Conservation (phyloP, 1,140 invertebrate species). For the Chironomus striatipennis region DNA sequence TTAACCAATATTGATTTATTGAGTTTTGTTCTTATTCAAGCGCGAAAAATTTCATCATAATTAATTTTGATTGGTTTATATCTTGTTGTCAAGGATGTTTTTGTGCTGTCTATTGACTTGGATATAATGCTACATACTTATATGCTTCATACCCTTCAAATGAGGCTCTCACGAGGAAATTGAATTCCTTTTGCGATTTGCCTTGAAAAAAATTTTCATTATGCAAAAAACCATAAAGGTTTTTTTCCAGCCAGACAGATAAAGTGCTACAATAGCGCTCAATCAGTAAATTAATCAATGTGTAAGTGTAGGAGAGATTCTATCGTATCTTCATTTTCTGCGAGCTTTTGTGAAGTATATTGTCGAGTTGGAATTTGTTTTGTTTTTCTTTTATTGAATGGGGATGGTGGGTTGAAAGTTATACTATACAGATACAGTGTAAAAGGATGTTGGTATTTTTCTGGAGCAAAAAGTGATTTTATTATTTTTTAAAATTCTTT, state of each 20-base stretch:
- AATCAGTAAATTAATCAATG: neutral
- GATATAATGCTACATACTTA: too few relatives aligned
- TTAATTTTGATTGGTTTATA: neutral
- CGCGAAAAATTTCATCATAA: neutral
- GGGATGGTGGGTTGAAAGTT: too few relatives aligned
- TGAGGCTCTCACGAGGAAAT: neutral
- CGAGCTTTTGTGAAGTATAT: neutral
- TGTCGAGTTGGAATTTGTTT: neutral
- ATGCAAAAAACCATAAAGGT: neutral
- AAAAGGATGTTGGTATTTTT: too few relatives aligned
- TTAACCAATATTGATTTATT: neutral
- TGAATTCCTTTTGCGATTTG: conserved; percentile 1
- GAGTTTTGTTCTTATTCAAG: neutral
- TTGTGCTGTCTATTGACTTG: too few relatives aligned
- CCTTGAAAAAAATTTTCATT: neutral
- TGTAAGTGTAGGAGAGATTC: neutral
- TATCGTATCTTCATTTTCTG: neutral
- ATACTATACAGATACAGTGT: too few relatives aligned
- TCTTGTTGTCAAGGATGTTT: neutral
- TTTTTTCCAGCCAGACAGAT: neutral
- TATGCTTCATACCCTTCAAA: too few relatives aligned
- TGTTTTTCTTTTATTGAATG: too few relatives aligned
- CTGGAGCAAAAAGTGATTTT: too few relatives aligned
- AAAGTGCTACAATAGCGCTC: neutral
- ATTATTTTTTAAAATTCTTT: too few relatives aligned